These are phyloP conservation scores for Seriola rivoliana DNA, from an alignment of 2,113 vertebrate genomes.

Conservation along the genomic window DNA sequence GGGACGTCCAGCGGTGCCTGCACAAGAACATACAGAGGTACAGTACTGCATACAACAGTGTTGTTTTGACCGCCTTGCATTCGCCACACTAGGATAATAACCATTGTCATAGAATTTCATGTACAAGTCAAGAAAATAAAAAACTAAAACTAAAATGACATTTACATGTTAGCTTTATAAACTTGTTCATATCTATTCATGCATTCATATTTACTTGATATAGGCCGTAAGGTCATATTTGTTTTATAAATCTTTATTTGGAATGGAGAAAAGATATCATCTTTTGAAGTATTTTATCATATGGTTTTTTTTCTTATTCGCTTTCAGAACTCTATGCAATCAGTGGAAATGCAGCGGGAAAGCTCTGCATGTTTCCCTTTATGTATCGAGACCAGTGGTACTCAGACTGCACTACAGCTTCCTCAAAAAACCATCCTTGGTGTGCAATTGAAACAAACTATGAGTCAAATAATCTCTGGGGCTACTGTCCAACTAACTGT, in stretches of 20 bases:
- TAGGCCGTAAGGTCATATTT: too few species aligned
- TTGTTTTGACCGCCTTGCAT: not conserved
- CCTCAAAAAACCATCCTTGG: slow-evolving; percentile 80
- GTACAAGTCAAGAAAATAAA: not conserved
- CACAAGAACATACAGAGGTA: slow-evolving; percentile 91
- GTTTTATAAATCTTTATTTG: not conserved
- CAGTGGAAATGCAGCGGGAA: slow-evolving; percentile 88
- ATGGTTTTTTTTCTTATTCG: slow-evolving; percentile 29
- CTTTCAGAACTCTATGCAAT: slow-evolving; percentile 88
- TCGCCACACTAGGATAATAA: not conserved
- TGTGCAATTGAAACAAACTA: slow-evolving; percentile 88
- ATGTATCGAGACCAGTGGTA: slow-evolving; percentile 87
- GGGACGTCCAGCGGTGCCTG: slow-evolving; percentile 88
- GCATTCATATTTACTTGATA: not conserved
- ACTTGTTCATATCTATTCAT: not conserved
- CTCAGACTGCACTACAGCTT: slow-evolving; percentile 83
- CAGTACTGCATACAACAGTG: not conserved
- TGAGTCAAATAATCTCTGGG: slow-evolving; percentile 80
- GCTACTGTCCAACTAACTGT: slow-evolving; percentile 89
- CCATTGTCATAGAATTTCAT: not conserved
- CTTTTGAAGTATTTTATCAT: not conserved
- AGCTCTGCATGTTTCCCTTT: slow-evolving; percentile 92
- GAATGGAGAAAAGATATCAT: not conserved
- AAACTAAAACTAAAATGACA: not conserved
- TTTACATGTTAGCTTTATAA: not conserved